phyloP scores from a whole-genome alignment of 1,140 invertebrate species.

The Scaptomyza pallida region DNA sequence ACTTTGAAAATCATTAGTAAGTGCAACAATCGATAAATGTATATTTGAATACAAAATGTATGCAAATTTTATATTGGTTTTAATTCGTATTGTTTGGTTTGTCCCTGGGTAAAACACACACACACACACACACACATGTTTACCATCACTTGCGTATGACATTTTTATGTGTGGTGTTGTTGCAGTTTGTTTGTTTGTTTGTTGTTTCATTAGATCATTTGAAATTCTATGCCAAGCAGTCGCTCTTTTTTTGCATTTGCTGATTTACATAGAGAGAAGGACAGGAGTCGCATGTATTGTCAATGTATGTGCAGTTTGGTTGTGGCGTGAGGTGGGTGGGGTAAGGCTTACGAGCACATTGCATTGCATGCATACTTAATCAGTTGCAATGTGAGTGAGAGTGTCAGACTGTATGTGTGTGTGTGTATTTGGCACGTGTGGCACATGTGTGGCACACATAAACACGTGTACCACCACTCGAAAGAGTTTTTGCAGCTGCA shows the following conservation, averaged over 20 bases:
- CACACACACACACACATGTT: conserved; percentile 8
- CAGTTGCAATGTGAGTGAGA: conserved; percentile 31
- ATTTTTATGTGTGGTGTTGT: conserved; percentile 36
- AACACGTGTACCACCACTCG: background rate
- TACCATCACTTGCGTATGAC: conserved; percentile 22
- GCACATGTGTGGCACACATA: no score
- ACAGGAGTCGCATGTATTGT: background rate
- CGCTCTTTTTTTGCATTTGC: conserved; percentile 57
- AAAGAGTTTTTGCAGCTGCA: conserved; percentile 5
- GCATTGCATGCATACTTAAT: conserved; percentile 54
- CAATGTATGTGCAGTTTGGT: no score
- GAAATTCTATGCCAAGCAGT: conserved; percentile 73
- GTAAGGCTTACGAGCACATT: conserved; percentile 8
- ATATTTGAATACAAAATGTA: no score
- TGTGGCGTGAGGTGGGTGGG: background rate
- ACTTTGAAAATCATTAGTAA: no score
- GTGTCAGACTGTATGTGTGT: conserved; percentile 2
- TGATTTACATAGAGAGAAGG: conserved; percentile 57
- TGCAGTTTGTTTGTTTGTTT: conserved; percentile 27
- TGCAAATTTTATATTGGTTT: background rate
- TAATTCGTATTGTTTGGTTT: background rate
- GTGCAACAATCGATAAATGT: no score
- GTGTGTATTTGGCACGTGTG: conserved; percentile 8
- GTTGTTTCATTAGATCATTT: conserved; percentile 75
- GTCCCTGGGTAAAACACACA: background rate